Evolutionary conservation across 2,113 vertebrate species (phyloP).

Genomic region (Cephalopterus ornatus): DNA sequence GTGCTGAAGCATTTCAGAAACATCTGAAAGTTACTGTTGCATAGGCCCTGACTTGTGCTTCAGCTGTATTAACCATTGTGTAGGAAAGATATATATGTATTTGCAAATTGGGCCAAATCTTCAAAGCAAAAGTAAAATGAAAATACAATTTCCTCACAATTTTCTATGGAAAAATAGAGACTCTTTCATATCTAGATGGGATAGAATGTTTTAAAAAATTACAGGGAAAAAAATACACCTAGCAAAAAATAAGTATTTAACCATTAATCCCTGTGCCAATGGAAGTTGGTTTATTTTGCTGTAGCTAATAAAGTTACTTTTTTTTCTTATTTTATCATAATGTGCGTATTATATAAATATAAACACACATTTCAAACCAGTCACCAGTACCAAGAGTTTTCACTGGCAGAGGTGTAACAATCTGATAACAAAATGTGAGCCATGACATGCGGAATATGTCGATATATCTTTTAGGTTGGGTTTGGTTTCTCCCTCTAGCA

Average conservation of each 20-base stretch:
- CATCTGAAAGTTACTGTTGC: conserved; percentile 14
- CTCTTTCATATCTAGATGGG: neutral
- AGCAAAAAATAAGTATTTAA: neutral
- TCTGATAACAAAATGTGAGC: neutral
- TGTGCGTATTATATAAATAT: neutral
- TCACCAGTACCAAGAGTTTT: neutral
- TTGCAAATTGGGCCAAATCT: neutral
- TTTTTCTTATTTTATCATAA: neutral
- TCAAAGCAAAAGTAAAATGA: neutral
- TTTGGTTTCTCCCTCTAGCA: neutral
- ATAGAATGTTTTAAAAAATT: neutral
- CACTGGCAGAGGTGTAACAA: neutral
- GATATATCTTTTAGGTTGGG: neutral
- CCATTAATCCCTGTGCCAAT: neutral
- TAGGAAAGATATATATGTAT: neutral
- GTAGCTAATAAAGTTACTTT: neutral
- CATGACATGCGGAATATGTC: neutral
- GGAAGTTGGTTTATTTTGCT: neutral
- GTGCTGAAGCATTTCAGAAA: conserved; percentile 7
- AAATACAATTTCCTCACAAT: neutral
- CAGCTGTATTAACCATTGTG: neutral
- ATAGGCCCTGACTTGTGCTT: neutral
- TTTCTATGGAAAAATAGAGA: neutral
- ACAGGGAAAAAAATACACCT: neutral
- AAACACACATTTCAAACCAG: neutral